Base-by-base conservation (phyloP, 1,140 invertebrate genomes). In the Drosophila suzukii region DNA sequence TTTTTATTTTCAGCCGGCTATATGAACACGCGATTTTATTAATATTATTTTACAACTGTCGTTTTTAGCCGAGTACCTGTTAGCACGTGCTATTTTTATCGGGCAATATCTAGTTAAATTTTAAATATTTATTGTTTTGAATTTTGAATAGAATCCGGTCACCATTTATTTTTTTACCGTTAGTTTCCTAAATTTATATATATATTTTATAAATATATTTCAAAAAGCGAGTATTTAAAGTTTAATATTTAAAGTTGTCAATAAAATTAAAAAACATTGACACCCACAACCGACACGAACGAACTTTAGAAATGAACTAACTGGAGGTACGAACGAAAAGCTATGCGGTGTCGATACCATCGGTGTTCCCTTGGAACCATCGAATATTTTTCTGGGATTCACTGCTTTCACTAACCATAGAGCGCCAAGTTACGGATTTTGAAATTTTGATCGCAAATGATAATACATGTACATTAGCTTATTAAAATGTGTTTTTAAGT, bases 41-140 rank as follows among this genome's bases (percentile, higher is more conserved):
- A 44, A 15, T 13, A 65, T 24, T 46, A 39, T 44, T 46, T 39
- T 39, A 24, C 36, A 54, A 36, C 53, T 27, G 20, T 49, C 51
- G 34, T 20, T 46, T 38, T 24, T 7, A n/a, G 6, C 11, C 24
- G 24, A 44, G 62, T 57, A 72, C 66, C 68, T 71, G 68, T 72
- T 71, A 71, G 68, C 68, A 72, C 68, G 68, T 72, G 68, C 68
- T 71, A 49, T 43, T 50, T 49, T 32, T 53, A 36, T 20, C 15
- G 32, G 6, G 30, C n/a, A 13, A 7, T 36, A 63, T 61, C 24
- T 27, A 60, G 27, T 15, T 63, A 24, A 24, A 43, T 11, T 43
- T 43, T 43, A 34, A 43, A 34, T 24, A 6, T 43, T 32, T 24
- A 43, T 3, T 10, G 0, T 0, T 30, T 20, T 6, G 7, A 17